Evolutionary conservation across 2,797 vertebrate species (phyloP), one percentile per base, ranked within the genome.

Genomic region (Poecilia gillii): DNA sequence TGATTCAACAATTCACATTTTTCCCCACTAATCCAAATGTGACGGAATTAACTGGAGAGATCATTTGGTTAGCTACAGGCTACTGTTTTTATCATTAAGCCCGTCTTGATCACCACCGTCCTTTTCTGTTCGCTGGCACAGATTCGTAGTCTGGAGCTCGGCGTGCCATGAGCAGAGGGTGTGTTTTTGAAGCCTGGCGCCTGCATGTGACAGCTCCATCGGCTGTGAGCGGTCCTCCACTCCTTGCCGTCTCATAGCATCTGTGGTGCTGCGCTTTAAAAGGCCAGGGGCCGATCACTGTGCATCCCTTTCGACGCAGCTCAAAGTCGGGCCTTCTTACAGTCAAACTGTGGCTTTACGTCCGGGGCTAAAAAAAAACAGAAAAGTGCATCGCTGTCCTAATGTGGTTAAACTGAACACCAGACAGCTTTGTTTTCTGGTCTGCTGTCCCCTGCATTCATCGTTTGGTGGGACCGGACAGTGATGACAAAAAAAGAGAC

Each of bases 121-220:
- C 81, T 91, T 82, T 82, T 90, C 81, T 73, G 73, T 82, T 81
- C 85, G 47, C 88, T 90, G 84, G 91, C 89, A 85, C 85, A 83
- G 81, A 91, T 79, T 90, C 82, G 79, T 86, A 86, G 84, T 77
- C 84, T 86, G 78, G 81, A 87, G 89, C 87, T 83, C 82, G 47
- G 82, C 76, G 62, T 90, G 92, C 83, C 92, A 91, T 90, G 88
- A 90, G 89, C 89, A 88, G 88, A 77, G 84, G 64, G 81, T 82
- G 78, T 92, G 91, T 93, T 93, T 91, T 73, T 92, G 92, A 90
- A 70, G 89, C 82, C 89, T 71, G 82, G 87, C 80, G 90, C 94
- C 94, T 95, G 93, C 88, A 93, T 94, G 89, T 96, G 95, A 95
- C 94, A 93, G 93, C 88, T 92, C 87, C 86, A 53, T 91, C 68